Evolutionary conservation across 2,113 vertebrate genomes (phyloP).

Genomic region (Elaphurus davidianus): DNA sequence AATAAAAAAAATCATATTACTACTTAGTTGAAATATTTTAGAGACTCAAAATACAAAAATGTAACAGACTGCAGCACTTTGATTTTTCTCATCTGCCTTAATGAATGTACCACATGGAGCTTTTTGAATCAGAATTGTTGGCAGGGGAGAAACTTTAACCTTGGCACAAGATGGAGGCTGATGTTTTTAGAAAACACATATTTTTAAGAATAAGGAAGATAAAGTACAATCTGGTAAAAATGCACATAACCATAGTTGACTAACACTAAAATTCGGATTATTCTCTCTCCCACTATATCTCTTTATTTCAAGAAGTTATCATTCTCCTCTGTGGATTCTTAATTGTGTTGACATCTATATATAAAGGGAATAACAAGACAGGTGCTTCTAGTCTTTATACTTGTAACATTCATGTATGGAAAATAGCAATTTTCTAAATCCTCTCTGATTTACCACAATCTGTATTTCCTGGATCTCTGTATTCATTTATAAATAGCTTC

Average conservation of each 20-base stretch:
- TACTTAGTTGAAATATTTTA: slow-evolving; percentile 29
- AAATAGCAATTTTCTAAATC: not conserved
- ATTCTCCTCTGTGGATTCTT: not conserved
- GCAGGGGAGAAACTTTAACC: not conserved
- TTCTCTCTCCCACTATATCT: not conserved
- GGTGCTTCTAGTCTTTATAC: not conserved
- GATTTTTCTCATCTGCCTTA: not conserved
- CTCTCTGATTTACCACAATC: not conserved
- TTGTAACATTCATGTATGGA: not conserved
- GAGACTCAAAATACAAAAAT: slow-evolving; percentile 6
- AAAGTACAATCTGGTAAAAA: not conserved
- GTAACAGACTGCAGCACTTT: not conserved
- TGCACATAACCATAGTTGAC: not conserved
- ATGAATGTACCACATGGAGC: slow-evolving; percentile 32
- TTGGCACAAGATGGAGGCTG: slow-evolving; percentile 7
- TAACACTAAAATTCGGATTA: not conserved
- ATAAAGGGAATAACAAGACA: not conserved
- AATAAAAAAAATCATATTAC: not conserved
- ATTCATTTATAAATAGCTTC: not conserved
- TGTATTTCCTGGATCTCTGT: not conserved
- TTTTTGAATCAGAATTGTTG: slow-evolving; percentile 53
- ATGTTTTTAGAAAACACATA: slow-evolving; percentile 4
- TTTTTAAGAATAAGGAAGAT: slow-evolving; percentile 6
- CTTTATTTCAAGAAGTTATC: not conserved
- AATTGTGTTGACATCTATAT: not conserved